A percentile compares a stretch with the other conserved stretches of the same genome.
Evolutionary conservation across 2,888 invertebrate species (phyloP).

Genomic region (Macrosiphum euphorbiae): DNA sequence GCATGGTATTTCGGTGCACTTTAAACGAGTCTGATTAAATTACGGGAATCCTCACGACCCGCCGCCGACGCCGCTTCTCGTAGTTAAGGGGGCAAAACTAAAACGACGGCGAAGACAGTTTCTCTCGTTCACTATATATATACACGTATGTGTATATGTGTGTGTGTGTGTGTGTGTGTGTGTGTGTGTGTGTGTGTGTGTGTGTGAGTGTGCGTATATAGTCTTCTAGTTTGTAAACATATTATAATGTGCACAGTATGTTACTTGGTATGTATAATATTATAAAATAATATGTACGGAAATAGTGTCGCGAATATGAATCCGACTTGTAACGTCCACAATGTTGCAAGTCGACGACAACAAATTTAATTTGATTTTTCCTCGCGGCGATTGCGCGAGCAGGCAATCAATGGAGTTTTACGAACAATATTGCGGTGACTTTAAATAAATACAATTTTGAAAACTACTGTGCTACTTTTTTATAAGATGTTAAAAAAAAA

Average conservation of each 20-base stretch:
- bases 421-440: not conserved
- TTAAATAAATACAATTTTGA: not conserved
- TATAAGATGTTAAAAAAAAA: not conserved
- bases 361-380: not conserved
- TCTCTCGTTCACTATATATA: not conserved
- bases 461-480: not conserved
- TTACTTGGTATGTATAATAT: not conserved
- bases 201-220: too few relatives aligned
- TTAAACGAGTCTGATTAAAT: constrained; percentile 63
- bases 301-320: not conserved
- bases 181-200: too few relatives aligned
- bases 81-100: constrained; percentile 29
- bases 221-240: not conserved
- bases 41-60: constrained; percentile 55
- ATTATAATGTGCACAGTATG: not conserved
- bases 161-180: too few relatives aligned
- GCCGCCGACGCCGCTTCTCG: not conserved
- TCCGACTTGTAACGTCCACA: not conserved
- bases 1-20: constrained; percentile 62
- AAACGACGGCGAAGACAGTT: not conserved
- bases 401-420: too few relatives aligned
- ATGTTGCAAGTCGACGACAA: not conserved
- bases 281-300: too few relatives aligned
- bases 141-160: too few relatives aligned
- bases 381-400: not conserved